Base-by-base conservation (phyloP, 2,113 vertebrate genomes). In the Salvelinus alpinus region DNA sequence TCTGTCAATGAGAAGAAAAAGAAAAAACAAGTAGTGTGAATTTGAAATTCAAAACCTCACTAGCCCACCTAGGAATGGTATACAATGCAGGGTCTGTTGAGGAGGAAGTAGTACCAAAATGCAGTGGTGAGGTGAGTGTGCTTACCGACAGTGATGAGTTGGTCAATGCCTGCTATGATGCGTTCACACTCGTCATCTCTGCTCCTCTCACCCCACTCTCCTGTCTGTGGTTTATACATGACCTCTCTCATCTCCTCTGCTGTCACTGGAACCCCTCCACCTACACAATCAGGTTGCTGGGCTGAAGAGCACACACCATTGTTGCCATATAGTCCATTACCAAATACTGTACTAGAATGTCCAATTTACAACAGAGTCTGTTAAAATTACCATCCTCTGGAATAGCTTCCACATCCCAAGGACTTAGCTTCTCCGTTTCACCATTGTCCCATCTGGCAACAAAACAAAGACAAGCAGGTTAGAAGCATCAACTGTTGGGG, bases 331-430 rank as follows among this genome's bases (percentile, higher is more conserved):
- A n/a, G 5, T 29, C 18, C 24, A 48, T 34, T 27, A 7, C 16
- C 62, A 48, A 2, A 47, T 25, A 65, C 1, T n/a, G n/a, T 60
- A 60, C 59, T 60, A 9, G 5, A 62, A 62, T 62, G 18, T 54
- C 12, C 14, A 3, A 62, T n/a, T 62, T n/a, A 22, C 7, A 62
- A 22, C 59, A 62, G 16, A 60, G 8, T 44, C 2, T 62, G 38
- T 48, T 48, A 34, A 47, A n/a, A 47, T 12, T 95, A 99, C 98
- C 96, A 86, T 96, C 92, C 71, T 98, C 95, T 86, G 95, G 94
- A 92, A 99, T 96, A 73, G 95, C 94, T 60, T 99, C 98, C 91
- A 99, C 95, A 82, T 99, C 98, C 98, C 97, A 99, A 0, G 97
- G 97, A 85, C 98, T 99, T 70, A 99, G 94, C 78, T 96, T 97